Conservation (phyloP, 2,888 invertebrate genomes). For the Cerastis rubricosa region DNA sequence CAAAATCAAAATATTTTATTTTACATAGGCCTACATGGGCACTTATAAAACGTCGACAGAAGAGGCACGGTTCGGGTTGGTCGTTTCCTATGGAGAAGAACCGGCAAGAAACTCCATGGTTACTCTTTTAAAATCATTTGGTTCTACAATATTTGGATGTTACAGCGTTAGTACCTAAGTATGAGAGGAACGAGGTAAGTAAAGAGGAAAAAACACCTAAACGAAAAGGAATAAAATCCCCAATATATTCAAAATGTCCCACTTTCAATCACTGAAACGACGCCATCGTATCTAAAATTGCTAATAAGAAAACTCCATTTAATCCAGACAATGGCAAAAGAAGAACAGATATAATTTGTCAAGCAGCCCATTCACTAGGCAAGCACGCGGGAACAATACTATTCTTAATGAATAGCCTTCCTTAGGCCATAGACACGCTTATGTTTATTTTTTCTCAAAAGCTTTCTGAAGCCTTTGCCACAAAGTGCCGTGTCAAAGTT, state of each 20-base stretch:
- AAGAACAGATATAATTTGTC: slow-evolving; percentile 72
- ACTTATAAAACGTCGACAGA: too few species aligned
- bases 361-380: slow-evolving; percentile 57
- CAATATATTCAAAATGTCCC: slow-evolving; percentile 49
- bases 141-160: too few species aligned
- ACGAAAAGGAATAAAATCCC: background rate
- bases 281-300: slow-evolving; percentile 50
- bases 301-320: slow-evolving; percentile 69
- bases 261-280: slow-evolving; percentile 51
- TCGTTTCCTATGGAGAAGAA: too few species aligned
- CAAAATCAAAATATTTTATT: too few species aligned
- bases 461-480: slow-evolving; percentile 40
- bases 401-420: slow-evolving; percentile 67
- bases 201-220: background rate
- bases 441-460: slow-evolving; percentile 49
- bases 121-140: too few species aligned
- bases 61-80: too few species aligned
- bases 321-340: slow-evolving; percentile 65
- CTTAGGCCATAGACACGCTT: slow-evolving; percentile 49
- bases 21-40: too few species aligned
- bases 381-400: slow-evolving; percentile 63
- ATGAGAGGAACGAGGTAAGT: too few species aligned
- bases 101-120: too few species aligned
- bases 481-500: slow-evolving; percentile 58
- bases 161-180: too few species aligned